These are phyloP conservation scores for Mionectes macconnelli DNA, from an alignment of 2,113 vertebrate species.

Conservation along the genomic window DNA sequence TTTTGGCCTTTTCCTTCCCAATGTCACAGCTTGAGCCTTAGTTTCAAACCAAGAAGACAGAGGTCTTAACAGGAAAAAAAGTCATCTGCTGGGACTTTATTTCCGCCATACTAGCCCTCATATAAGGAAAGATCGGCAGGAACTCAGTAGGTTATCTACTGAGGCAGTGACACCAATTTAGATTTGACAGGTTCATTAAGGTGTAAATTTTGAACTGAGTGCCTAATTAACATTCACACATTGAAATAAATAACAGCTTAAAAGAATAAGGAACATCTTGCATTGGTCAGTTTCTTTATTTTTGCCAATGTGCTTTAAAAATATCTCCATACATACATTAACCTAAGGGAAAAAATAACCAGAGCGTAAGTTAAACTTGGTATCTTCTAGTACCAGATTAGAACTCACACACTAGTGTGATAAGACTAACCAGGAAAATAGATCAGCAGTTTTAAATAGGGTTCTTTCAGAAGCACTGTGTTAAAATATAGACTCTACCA, in stretches of 20 bases:
- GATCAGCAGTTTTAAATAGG: not conserved
- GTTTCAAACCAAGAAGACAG: not conserved
- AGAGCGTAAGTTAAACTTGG: not conserved
- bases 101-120: not conserved
- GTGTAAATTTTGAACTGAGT: not conserved
- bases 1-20: not conserved
- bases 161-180: not conserved
- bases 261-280: not conserved
- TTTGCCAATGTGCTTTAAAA: not conserved
- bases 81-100: not conserved
- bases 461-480: not conserved
- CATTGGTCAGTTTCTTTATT: not conserved
- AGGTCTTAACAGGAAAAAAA: not conserved
- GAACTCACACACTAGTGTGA: not conserved
- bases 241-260: not conserved
- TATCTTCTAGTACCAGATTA: not conserved
- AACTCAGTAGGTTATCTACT: not conserved
- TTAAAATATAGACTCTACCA: not conserved
- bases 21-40: not conserved
- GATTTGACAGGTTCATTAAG: slow-evolving; percentile 26
- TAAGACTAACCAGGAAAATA: not conserved
- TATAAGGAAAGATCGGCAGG: not conserved
- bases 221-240: slow-evolving; percentile 7
- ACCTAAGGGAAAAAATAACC: not conserved
- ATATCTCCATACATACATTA: not conserved